A percentile compares a stretch with the other conserved stretches of the same genome.
Evolutionary conservation across 2,888 invertebrate species (phyloP).

Genomic region (Escarpia spicata): DNA sequence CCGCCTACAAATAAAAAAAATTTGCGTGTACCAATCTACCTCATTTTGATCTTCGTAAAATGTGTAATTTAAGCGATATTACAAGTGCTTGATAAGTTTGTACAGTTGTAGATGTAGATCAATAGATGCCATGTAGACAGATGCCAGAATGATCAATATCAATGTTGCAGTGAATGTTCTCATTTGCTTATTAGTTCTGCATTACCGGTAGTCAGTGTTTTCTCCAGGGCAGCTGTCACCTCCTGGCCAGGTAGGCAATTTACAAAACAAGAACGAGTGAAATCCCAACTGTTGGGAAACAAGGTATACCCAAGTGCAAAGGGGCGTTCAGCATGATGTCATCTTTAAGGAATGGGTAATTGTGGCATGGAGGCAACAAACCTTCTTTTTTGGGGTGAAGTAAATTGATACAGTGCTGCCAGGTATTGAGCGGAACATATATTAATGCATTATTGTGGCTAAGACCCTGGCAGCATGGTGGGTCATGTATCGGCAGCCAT

Average conservation of each 20-base stretch:
- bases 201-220: not conserved
- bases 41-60: not conserved
- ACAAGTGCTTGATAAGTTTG: not conserved
- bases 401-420: too few species aligned
- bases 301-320: not conserved
- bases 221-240: not conserved
- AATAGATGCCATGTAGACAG: not conserved
- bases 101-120: not conserved
- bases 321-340: not conserved
- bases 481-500: too few species aligned
- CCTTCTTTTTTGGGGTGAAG: too few species aligned
- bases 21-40: not conserved
- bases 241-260: not conserved
- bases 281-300: not conserved
- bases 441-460: too few species aligned
- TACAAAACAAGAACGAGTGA: not conserved
- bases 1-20: not conserved
- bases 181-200: slow-evolving; percentile 1
- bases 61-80: not conserved
- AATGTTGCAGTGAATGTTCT: not conserved
- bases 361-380: too few species aligned
- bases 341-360: not conserved
- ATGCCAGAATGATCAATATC: not conserved
- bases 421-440: too few species aligned
- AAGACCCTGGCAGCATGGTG: too few species aligned